Evolutionary conservation across 2,888 invertebrate species (phyloP).

Genomic region (Coremacera marginata): DNA sequence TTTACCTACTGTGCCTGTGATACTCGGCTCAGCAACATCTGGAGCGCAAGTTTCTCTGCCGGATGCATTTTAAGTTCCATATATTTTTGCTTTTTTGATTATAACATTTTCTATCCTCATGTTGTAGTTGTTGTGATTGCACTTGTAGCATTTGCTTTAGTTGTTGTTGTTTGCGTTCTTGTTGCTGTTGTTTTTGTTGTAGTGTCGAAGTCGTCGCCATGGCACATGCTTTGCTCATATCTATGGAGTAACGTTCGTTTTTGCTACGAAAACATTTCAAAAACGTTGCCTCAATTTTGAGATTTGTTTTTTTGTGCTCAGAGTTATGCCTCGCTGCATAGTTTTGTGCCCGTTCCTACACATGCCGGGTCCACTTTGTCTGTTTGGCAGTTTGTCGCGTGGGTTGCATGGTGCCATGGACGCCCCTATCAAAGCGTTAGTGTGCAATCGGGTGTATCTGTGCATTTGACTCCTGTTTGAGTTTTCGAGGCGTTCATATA

Average conservation of each 20-base stretch:
- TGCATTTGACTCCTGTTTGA: not conserved
- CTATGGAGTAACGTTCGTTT: constrained; percentile 16
- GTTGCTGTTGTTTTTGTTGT: not conserved
- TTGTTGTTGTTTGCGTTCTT: not conserved
- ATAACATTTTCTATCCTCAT: constrained; percentile 56
- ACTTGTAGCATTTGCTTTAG: not conserved
- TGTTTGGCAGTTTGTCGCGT: not conserved
- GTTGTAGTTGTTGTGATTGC: constrained; percentile 9
- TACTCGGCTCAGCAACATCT: constrained; percentile 25
- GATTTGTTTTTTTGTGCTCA: too few relatives aligned
- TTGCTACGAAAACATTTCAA: constrained; percentile 9
- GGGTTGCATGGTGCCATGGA: not conserved
- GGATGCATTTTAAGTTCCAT: constrained; percentile 52
- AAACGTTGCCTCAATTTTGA: not conserved
- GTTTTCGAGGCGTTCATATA: constrained; percentile 24
- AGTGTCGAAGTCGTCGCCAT: constrained; percentile 6
- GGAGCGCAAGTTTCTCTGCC: constrained; percentile 44
- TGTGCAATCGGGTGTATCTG: not conserved
- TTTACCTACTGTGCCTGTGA: not conserved
- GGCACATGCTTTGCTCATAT: constrained; percentile 20
- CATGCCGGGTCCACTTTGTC: not conserved
- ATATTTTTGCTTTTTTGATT: constrained; percentile 51
- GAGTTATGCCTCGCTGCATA: not conserved
- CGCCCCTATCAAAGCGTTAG: not conserved
- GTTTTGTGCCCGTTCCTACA: not conserved